Conservation (phyloP, 1,140 invertebrate genomes). For the Chlorops oryzae region DNA sequence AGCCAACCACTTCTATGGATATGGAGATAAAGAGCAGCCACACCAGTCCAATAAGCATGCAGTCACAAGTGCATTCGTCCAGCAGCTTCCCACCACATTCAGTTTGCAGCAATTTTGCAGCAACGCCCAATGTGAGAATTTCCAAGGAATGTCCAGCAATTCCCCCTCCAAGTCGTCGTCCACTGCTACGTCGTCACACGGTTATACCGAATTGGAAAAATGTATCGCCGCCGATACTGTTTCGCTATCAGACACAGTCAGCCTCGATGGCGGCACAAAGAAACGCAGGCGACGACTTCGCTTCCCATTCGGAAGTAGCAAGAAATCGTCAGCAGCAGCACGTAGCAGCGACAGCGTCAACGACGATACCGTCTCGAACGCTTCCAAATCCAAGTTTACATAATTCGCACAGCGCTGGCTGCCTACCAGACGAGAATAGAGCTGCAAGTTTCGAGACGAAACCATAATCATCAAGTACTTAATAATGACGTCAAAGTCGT, state of each 20-base stretch:
- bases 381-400: slow-evolving; percentile 12
- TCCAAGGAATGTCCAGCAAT: too few relatives aligned
- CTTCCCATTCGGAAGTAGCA: slow-evolving; percentile 36
- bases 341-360: background rate
- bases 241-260: slow-evolving; percentile 46
- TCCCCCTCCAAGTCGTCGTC: slow-evolving; percentile 16
- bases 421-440: background rate
- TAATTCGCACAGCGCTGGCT: slow-evolving; percentile 14
- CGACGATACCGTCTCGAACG: background rate
- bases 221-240: slow-evolving; percentile 39
- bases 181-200: slow-evolving; percentile 16
- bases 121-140: too few relatives aligned
- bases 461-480: slow-evolving; percentile 3
- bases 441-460: background rate
- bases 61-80: slow-evolving; percentile 6
- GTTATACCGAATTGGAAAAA: slow-evolving; percentile 22
- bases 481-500: too few relatives aligned
- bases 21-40: slow-evolving; percentile 8
- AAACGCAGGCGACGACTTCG: slow-evolving; percentile 44
- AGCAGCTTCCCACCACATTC: background rate
- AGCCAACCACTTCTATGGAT: slow-evolving; percentile 5
- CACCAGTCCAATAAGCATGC: slow-evolving; percentile 3
- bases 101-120: slow-evolving; percentile 7
- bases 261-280: slow-evolving; percentile 42
- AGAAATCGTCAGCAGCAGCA: slow-evolving; percentile 9